Base-by-base conservation (phyloP, 35 echinoderm and acorn worm species). In the Strongylocentrotus purpuratus region DNA sequence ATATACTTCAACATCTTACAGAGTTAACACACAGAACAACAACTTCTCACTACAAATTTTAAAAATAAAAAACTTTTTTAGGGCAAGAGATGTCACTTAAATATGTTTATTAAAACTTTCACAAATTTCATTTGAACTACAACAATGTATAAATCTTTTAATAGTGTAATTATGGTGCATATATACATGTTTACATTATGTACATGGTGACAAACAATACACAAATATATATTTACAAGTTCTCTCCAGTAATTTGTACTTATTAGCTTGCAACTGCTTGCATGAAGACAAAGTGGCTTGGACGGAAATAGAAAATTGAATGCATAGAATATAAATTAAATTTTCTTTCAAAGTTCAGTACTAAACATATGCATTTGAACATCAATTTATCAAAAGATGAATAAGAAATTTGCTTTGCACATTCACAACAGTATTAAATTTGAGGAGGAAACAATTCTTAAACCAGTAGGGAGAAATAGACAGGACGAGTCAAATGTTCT, bases 101-200 rank as follows among this genome's bases (percentile, higher is more conserved):
- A 78, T 78, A 78, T 78, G 28, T 78, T 78, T 78, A 78, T 78
- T 78, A 78, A 78, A 78, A 78, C 65, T 78, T 78, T 55, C 50
- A 28, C 65, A 78, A 78, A 78, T 78, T 55, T 78, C 65, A 78
- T 78, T 78, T 55, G 10, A 78, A 22, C 28, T 28, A 78, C 65
- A 78, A 22, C 28, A 78, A 78, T n/a, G 65, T 78, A 78, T 78
- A 78, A 6, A 78, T 78, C 65, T 5, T 28, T 78, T 78, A 78
- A 78, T 78, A 78, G 7, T 78, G 65, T 78, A 22, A 78, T 31
- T 78, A 78, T 78, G 28, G 22, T n/a, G 6, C 20, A 78, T 78
- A 78, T n/a, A 78, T 78, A 78, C 65, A 78, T 78, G 65, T 78
- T 78, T 78, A 78, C 65, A 78, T 78, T 78, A 78, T 78, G 65